Conservation (phyloP, 2,113 vertebrate genomes). For the Myocastor coypus region DNA sequence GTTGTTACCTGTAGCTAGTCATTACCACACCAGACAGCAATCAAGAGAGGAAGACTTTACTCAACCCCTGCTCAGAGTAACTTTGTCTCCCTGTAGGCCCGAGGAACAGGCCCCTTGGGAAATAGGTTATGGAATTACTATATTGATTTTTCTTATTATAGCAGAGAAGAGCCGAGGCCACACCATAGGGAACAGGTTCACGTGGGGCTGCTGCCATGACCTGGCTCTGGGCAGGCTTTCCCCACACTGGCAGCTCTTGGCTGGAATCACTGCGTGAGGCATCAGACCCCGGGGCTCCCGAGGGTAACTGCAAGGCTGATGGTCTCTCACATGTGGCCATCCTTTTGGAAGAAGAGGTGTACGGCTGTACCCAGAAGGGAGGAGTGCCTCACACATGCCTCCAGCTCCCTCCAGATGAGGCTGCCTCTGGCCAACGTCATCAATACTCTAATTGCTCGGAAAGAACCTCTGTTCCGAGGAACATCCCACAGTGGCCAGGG, state of each 20-base stretch:
- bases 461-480: not conserved
- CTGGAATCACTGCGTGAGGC: not conserved
- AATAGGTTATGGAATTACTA: not conserved
- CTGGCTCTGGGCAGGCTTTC: not conserved
- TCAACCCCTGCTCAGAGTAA: not conserved
- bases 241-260: not conserved
- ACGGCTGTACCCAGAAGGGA: not conserved
- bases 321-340: not conserved
- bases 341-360: rapidly evolving
- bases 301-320: not conserved
- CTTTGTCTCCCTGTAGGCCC: not conserved
- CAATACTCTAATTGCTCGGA: not conserved
- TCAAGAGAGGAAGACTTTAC: not conserved
- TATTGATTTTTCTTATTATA: not conserved
- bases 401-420: not conserved
- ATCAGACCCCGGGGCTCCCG: not conserved
- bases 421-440: not conserved
- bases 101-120: not conserved
- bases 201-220: not conserved
- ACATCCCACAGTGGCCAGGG: not conserved
- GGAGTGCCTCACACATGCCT: not conserved
- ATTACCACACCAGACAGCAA: not conserved
- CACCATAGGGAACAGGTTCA: not conserved
- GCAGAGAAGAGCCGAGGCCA: not conserved
- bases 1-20: not conserved